Percentiles rank a stretch among this genome's conserved stretches.
Conservation (phyloP, 2,797 vertebrate species). For the Pangasius mekongensis region DNA sequence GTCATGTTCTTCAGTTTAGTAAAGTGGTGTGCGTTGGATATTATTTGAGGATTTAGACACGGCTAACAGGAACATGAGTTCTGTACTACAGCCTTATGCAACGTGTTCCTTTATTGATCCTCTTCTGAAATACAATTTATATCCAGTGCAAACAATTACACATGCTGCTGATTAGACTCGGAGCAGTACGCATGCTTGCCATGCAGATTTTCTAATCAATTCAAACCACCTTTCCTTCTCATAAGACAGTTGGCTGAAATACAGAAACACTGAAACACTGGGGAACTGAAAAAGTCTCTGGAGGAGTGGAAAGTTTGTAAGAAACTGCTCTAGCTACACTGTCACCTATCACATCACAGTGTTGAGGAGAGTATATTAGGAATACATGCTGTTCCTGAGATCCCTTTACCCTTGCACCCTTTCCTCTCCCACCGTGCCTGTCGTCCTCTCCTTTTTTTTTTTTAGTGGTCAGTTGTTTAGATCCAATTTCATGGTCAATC, state of each 20-base stretch:
- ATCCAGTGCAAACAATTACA: conserved; percentile 31
- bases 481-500: conserved; percentile 64
- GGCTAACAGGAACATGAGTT: not conserved
- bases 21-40: not conserved
- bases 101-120: conserved; percentile 33
- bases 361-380: not conserved
- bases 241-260: not conserved
- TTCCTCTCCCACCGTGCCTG: not conserved
- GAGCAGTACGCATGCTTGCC: conserved; percentile 11
- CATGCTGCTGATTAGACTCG: conserved; percentile 24
- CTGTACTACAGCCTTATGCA: conserved; percentile 30
- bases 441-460: not conserved
- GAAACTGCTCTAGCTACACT: not conserved
- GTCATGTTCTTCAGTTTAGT: not conserved
- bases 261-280: not conserved
- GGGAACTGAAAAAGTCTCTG: not conserved
- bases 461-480: conserved; percentile 50
- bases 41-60: conserved; percentile 6
- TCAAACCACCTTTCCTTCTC: not conserved
- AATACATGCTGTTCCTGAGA: not conserved
- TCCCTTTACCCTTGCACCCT: not conserved
- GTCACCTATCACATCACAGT: not conserved
- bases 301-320: not conserved
- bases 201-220: conserved; percentile 34
- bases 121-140: conserved; percentile 41